Conservation (phyloP, 2,113 vertebrate species). For the Meleagris gallopavo region DNA sequence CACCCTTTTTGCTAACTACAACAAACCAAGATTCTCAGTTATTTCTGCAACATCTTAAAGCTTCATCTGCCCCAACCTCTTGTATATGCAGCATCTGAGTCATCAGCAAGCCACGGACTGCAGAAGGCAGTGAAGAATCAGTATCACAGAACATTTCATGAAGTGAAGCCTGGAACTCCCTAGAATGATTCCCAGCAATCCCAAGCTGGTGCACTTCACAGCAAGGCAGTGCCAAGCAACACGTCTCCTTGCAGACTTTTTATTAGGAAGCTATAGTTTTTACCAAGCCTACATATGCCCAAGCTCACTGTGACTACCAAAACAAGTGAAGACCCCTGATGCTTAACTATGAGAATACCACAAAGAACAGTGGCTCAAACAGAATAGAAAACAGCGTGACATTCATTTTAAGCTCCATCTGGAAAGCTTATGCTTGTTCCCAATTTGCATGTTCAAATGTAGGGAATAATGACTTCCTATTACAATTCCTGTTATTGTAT, state of each 20-base stretch:
- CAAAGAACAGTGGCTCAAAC: rapidly evolving
- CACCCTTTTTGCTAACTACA: rapidly evolving
- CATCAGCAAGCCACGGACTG: rapidly evolving
- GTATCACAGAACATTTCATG: rapidly evolving
- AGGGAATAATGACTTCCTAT: background rate
- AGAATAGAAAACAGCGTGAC: background rate
- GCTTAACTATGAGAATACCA: background rate
- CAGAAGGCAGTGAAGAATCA: rapidly evolving
- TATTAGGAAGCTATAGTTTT: background rate
- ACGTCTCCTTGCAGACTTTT: rapidly evolving
- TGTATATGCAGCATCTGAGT: background rate
- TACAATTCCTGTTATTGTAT: background rate
- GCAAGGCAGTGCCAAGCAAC: rapidly evolving
- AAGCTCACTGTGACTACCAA: background rate
- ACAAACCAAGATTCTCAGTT: background rate
- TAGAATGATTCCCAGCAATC: background rate
- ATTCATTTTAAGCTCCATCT: background rate
- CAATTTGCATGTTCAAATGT: background rate
- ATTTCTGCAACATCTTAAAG: background rate
- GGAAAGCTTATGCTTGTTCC: background rate
- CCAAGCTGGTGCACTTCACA: rapidly evolving
- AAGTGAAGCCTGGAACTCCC: background rate
- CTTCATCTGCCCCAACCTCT: background rate
- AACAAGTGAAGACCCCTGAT: background rate
- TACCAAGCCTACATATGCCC: rapidly evolving